Evolutionary conservation across 2,888 invertebrate species (phyloP).

Genomic region (Eucera pruinosa): DNA sequence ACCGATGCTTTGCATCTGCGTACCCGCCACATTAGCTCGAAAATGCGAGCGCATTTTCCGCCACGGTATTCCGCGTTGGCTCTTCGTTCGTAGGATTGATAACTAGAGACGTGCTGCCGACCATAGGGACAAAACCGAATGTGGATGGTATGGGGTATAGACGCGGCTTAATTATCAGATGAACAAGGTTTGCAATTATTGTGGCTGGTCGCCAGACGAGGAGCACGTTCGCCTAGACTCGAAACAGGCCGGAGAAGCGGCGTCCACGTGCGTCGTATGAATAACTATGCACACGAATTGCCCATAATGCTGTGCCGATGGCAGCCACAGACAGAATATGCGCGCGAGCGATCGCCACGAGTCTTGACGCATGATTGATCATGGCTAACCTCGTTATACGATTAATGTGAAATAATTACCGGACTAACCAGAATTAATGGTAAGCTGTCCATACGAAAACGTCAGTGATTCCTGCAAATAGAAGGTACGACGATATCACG

Average conservation of each 20-base stretch:
- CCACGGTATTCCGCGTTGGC: neutral
- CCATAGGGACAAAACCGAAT: constrained; percentile 14
- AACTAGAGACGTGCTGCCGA: constrained; percentile 12
- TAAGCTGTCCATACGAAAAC: constrained; percentile 57
- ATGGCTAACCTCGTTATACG: constrained; percentile 61
- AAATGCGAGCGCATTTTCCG: constrained; percentile 21
- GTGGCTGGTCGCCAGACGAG: neutral
- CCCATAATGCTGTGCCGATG: constrained; percentile 12
- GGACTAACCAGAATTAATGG: constrained; percentile 73
- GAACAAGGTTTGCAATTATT: constrained; percentile 50
- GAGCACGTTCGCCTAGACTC: constrained; percentile 21
- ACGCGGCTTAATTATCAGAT: constrained; percentile 44
- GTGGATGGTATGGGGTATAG: neutral
- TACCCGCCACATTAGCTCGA: constrained; percentile 2
- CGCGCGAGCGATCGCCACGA: constrained; percentile 3
- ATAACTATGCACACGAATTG: constrained; percentile 44
- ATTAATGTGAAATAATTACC: constrained; percentile 77
- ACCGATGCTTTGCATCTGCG: neutral
- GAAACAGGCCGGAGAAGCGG: neutral
- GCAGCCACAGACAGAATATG: neutral
- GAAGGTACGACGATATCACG: constrained; percentile 20
- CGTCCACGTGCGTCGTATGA: constrained; percentile 47
- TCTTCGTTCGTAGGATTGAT: constrained; percentile 21
- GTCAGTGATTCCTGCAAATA: constrained; percentile 62
- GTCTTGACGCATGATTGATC: constrained; percentile 75